Evolutionary conservation across 2,888 invertebrate genomes (phyloP), one percentile per base, ranked within the genome.

Genomic region (Miltochrista miniata): DNA sequence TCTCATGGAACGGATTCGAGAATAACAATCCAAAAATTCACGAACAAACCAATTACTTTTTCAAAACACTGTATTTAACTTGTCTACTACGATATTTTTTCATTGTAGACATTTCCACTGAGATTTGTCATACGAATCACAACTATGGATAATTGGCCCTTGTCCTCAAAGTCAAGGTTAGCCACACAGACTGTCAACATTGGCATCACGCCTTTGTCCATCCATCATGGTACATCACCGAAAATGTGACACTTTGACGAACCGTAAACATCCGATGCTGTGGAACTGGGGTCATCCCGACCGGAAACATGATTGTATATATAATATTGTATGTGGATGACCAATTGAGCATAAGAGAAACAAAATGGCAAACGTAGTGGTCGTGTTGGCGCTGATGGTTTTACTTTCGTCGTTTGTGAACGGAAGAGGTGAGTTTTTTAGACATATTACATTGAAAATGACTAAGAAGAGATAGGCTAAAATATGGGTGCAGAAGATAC

Each of bases 101-200:
- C 10, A 38, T 47, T 36, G 31, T 15, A 42, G 46, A 35, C 30
- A 47, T n/a, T 39, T 45, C 31, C 40, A 38, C 44, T 12, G 24
- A 36, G 9, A 59, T 59, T 52, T 55, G 51, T 48, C 36, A 48
- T 38, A 31, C 34, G 34, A 52, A 34, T 34, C 52, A 53, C 42
- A 33, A 51, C 51, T 51, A 42, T 61, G 1, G 12, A 30, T 57
- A 64, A 64, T 66, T 46, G 61, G 42, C 31, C 40, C 42, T 46
- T 55, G 56, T 57, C 54, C 64, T 55, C 65, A 73, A 70, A 72
- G 72, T 71, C 78, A 75, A 68, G 69, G 67, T 48, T 59, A 45
- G 13, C 9, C 35, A 7, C 36, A 54, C 59, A 61, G 49, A 58
- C 50, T 56, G 49, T 66, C 68, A 68, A 64, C 60, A 70, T 48